Conservation (phyloP, 2,888 invertebrate genomes). For the Volucella inflata region DNA sequence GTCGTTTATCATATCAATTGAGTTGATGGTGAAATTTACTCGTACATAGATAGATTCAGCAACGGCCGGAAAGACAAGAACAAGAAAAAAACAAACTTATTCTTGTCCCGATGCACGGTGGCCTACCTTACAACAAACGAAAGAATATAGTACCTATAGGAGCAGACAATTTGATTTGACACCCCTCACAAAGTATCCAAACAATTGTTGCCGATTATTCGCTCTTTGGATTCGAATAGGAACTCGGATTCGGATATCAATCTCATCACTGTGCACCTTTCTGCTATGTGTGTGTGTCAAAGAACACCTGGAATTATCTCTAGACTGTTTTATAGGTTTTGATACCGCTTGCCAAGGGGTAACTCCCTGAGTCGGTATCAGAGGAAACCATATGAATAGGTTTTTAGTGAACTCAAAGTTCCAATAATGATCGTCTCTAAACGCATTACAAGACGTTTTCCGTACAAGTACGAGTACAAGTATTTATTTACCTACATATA, state of each 20-base stretch:
- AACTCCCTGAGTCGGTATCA: not conserved
- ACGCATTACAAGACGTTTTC: conserved; percentile 53
- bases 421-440: conserved; percentile 47
- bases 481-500: conserved; percentile 16
- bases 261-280: conserved; percentile 51
- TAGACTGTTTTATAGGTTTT: conserved; percentile 47
- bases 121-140: conserved; percentile 22
- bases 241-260: conserved; percentile 51
- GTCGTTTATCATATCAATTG: conserved; percentile 70
- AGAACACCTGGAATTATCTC: conserved; percentile 69
- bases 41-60: conserved; percentile 46
- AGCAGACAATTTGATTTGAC: conserved; percentile 35
- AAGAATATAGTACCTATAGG: too few species aligned
- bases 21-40: conserved; percentile 50
- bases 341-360: conserved; percentile 43
- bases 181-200: conserved; percentile 65
- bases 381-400: not conserved
- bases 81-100: conserved; percentile 36
- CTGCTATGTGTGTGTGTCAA: conserved; percentile 27
- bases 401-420: conserved; percentile 3
- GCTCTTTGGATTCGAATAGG: not conserved
- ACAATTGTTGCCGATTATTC: conserved; percentile 72
- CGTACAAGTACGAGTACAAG: too few species aligned
- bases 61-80: conserved; percentile 57
- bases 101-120: conserved; percentile 10